Base-by-base conservation (phyloP, 2,888 invertebrate species). In the Pristionchus entomophagus region DNA sequence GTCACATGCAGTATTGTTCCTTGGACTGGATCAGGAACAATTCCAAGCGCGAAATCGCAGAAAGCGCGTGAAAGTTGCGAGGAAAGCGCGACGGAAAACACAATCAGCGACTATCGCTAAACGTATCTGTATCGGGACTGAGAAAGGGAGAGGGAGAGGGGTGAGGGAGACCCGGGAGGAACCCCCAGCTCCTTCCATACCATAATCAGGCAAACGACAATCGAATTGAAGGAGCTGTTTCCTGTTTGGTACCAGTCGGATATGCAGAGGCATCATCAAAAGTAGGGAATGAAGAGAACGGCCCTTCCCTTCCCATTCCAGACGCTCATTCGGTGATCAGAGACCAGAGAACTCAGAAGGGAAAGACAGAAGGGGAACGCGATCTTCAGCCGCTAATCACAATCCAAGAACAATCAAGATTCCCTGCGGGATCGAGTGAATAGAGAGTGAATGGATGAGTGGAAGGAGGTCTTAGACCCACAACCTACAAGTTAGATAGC, bases 211-310 rank as follows among this genome's bases (percentile, higher is more conserved):
- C n/a, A 73, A 45, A 19, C 38, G 41, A 38, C 73, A 73, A 73
- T 73, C 73, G 22, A 73, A 73, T 73, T 73, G 73, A 14, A 32
- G 41, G n/a, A 12, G 45, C 73, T 45, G n/a, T 73, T 73, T 73
- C 73, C 73, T 73, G 73, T 45, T 73, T 73, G 73, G 73, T 73
- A 73, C 35, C 65, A 65, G 65, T 17, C 65, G 65, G 65, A 65
- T n/a, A n/a, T n/a, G n/a, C n/a, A 65, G 65, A 29, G 29, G 62
- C 12, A 65, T 65, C 65, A 29, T 35, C 65, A 65, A n/a, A 32
- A 65, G 65, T 65, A 65, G 35, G 19, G 73, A 73, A 73, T 19
- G 69, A 41, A 26, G 12, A 41, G 73, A 69, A 62, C 26, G 32
- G n/a, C n/a, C n/a, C n/a, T n/a, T n/a, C n/a, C n/a, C n/a, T n/a